phyloP scores from a whole-genome alignment of 2,113 vertebrate species.

The Martes martes region DNA sequence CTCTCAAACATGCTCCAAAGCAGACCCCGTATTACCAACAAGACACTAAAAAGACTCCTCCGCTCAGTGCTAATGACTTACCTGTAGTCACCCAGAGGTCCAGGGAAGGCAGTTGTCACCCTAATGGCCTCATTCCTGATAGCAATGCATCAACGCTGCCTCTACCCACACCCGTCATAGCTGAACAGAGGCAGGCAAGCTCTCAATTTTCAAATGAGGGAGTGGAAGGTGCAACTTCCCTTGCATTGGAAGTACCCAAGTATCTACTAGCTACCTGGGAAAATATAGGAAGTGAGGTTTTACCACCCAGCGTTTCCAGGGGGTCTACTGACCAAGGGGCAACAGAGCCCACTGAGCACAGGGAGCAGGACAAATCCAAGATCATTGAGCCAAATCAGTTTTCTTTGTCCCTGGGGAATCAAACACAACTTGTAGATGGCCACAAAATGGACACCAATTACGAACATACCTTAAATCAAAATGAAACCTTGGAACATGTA shows the following conservation, averaged over 20 bases:
- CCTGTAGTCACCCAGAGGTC: not conserved
- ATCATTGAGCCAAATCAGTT: not conserved
- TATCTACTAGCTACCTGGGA: not conserved
- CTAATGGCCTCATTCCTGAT: not conserved
- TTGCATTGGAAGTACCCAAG: not conserved
- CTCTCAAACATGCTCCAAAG: not conserved
- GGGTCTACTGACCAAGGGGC: not conserved
- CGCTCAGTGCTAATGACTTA: not conserved
- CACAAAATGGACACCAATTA: not conserved
- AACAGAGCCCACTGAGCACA: not conserved
- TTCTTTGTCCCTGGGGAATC: not conserved
- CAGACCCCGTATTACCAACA: not conserved
- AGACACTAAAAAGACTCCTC: not conserved
- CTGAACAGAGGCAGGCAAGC: not conserved
- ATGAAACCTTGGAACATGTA: not conserved
- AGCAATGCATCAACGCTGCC: not conserved
- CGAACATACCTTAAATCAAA: not conserved
- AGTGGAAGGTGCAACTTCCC: not conserved
- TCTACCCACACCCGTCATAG: not conserved
- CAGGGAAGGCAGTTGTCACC: not conserved
- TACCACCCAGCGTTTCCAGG: not conserved
- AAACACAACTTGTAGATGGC: not conserved
- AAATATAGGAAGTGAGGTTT: not conserved
- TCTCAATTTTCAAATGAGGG: not conserved
- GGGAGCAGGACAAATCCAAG: not conserved